These are phyloP conservation scores for Alitta virens DNA, from an alignment of 2,888 invertebrate species.

Conservation along the genomic window DNA sequence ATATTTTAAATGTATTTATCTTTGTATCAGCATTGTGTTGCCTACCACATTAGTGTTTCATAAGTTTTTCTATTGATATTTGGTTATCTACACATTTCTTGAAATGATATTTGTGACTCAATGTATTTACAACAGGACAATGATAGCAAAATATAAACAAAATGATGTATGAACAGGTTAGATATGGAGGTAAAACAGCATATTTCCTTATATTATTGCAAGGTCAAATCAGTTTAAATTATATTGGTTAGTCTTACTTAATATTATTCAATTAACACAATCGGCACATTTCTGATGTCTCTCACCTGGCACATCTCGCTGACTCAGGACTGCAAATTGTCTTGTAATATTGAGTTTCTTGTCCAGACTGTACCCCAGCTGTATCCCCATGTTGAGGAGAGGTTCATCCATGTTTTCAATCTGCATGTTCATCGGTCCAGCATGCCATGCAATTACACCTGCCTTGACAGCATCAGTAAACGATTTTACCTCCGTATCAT, in stretches of 20 bases:
- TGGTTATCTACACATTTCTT: no score
- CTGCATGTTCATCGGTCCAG: conserved; percentile 55
- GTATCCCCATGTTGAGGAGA: conserved; percentile 39
- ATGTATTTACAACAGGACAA: no score
- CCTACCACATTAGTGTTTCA: no score
- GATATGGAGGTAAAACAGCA: no score
- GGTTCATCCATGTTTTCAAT: conserved; percentile 41
- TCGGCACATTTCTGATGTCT: no score
- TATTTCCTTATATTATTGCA: neutral
- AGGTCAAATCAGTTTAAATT: neutral
- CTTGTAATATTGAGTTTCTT: conserved; percentile 35
- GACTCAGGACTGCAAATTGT: conserved; percentile 39
- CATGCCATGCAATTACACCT: conserved; percentile 49
- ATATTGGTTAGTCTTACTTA: neutral
- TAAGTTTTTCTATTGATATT: no score
- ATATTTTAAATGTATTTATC: no score
- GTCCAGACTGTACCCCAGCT: conserved; percentile 40
- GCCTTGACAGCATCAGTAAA: conserved; percentile 34
- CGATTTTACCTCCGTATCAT: conserved; percentile 24
- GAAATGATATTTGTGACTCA: no score
- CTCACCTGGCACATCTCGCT: conserved; percentile 51
- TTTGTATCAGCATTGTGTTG: no score
- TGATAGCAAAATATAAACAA: no score
- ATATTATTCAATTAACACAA: no score
- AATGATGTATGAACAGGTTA: no score